Conservation (phyloP, 2,888 invertebrate species). For the Brachyptera putata region DNA sequence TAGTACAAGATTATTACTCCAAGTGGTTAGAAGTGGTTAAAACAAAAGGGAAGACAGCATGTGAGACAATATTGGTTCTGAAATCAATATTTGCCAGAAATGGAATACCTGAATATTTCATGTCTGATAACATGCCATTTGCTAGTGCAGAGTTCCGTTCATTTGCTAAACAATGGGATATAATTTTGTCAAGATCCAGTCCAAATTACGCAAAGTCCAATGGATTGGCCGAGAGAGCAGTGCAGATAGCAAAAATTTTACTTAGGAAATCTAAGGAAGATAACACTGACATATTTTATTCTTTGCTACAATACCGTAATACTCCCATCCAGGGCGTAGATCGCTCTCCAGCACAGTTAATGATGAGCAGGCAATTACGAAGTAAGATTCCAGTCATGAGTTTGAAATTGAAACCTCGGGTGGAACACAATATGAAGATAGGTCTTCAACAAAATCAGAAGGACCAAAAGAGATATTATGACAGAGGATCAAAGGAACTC, state of each 20-base stretch:
- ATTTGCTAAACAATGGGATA: conserved; percentile 35
- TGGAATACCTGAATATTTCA: conserved; percentile 34
- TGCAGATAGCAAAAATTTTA: conserved; percentile 31
- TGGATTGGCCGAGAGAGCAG: conserved; percentile 35
- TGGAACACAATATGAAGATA: background rate
- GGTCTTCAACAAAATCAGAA: background rate
- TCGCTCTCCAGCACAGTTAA: background rate
- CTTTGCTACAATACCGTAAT: conserved; percentile 12
- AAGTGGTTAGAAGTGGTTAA: conserved; percentile 35
- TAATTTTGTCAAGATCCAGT: conserved; percentile 32
- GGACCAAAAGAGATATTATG: conserved; percentile 1
- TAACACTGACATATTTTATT: background rate
- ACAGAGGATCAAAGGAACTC: background rate
- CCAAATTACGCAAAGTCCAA: conserved; percentile 36
- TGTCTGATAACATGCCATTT: conserved; percentile 36
- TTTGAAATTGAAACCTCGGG: background rate
- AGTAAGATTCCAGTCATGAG: background rate
- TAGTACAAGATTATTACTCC: conserved; percentile 37
- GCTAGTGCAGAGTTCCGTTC: conserved; percentile 30
- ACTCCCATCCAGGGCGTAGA: conserved; percentile 3
- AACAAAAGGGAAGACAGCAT: conserved; percentile 14
- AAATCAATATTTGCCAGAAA: too few species aligned
- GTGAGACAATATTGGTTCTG: too few species aligned
- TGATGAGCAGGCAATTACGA: background rate
- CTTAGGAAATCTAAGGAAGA: conserved; percentile 32